Evolutionary conservation across 2,113 vertebrate genomes (phyloP).

Genomic region (Numida meleagris): DNA sequence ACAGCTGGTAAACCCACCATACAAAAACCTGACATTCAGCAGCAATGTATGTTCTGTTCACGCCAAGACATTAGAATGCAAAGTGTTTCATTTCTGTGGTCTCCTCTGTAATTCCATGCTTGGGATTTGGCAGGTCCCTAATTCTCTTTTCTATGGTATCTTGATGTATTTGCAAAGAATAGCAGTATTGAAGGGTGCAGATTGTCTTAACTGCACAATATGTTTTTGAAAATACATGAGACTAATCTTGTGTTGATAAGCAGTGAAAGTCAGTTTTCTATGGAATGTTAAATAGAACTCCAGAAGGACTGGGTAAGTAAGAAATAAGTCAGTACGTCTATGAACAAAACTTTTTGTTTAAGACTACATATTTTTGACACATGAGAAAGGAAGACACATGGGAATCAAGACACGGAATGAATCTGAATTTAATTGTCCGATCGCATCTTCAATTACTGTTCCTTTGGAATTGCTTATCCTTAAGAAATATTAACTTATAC

Average conservation of each 20-base stretch:
- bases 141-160: background rate
- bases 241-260: background rate
- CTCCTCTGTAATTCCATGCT: background rate
- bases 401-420: background rate
- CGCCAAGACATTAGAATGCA: background rate
- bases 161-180: background rate
- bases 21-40: background rate
- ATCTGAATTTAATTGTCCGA: background rate
- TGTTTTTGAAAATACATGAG: background rate
- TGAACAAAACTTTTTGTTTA: background rate
- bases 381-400: background rate
- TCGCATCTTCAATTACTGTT: background rate
- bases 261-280: background rate
- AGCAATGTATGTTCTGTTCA: accelerated
- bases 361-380: background rate
- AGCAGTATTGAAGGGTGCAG: background rate
- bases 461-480: background rate
- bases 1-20: background rate
- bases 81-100: background rate
- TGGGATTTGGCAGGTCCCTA: background rate
- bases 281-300: background rate
- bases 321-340: background rate
- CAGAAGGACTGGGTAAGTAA: background rate
- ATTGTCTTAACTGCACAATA: background rate
- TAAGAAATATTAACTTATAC: background rate